Base-by-base conservation (phyloP, 2,113 vertebrate genomes). In the Raja brachyura region DNA sequence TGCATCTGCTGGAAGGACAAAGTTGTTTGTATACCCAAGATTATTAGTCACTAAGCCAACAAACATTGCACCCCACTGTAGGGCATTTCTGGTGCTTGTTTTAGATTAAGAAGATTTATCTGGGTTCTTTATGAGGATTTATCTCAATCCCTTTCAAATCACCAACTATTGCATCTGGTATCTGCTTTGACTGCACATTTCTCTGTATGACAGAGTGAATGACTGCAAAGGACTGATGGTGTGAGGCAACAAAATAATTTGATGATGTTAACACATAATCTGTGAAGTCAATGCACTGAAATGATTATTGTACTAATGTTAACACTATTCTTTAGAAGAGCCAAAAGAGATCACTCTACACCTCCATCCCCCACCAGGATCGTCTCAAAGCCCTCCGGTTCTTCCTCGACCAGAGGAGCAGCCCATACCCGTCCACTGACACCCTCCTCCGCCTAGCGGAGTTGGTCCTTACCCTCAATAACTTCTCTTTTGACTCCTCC, bases 131-230 rank as follows among this genome's bases (percentile, higher is more conserved):
- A 92, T 73, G 48, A 73, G 25, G 22, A 18, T 68, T 39, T 73
- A 92, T 92, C 90, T 74, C 90, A 48, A 74, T 92, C 39, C 33
- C 39, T 92, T 92, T 13, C 39, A 92, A 92, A 92, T 48, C 66
- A 92, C 33, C 8, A 73, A 73, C 90, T 73, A 73, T 74, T 92
- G 18, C 68, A 66, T 68, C 86, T 90, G 61, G 22, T 54, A 31
- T 74, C 22, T 92, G 90, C 66, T 92, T 54, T 92, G 66, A 92
- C 20, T 92, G 90, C 68, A 54, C 22, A 73, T 54, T 92, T 92
- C 90, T 88, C n/a, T 63, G n/a, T 88, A 48, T 56, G 61, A 88
- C 13, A 88, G 22, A 85, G 59, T 66, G 83, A 88, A 86, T 4
- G 25, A 8, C 70, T 88, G 59, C n/a, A 88, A 88, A 88, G 83